Percentiles rank a stretch among this genome's conserved stretches.
Evolutionary conservation across 2,888 invertebrate species (phyloP).

Genomic region (Tipula lateralis): DNA sequence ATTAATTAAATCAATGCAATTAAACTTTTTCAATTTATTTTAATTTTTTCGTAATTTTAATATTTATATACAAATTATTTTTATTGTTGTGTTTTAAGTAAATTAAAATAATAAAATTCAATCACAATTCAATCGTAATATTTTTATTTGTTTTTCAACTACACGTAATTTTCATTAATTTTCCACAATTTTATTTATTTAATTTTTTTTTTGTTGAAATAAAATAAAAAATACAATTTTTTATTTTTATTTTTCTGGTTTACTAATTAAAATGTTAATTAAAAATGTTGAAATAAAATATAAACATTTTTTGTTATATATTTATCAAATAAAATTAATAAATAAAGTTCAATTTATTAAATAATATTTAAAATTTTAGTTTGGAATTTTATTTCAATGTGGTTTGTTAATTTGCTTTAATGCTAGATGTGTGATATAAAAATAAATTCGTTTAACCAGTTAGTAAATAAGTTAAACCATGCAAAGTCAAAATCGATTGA

Average conservation of each 20-base stretch:
- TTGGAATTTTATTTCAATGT: too few relatives aligned
- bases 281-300: not conserved
- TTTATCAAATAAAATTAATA: too few relatives aligned
- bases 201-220: not conserved
- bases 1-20: not conserved
- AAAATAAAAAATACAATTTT: not conserved
- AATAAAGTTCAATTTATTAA: too few relatives aligned
- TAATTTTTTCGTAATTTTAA: not conserved
- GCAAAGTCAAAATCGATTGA: too few relatives aligned
- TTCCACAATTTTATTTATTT: slow-evolving; percentile 3
- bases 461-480: too few relatives aligned
- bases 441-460: too few relatives aligned
- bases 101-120: not conserved
- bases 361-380: too few relatives aligned
- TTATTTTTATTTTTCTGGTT: not conserved
- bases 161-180: slow-evolving; percentile 24
- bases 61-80: not conserved
- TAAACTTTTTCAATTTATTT: slow-evolving; percentile 8
- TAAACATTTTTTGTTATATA: too few relatives aligned
- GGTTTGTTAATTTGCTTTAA: too few relatives aligned
- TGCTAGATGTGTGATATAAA: too few relatives aligned
- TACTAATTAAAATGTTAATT: slow-evolving; percentile 11
- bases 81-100: not conserved
- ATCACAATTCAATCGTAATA: slow-evolving; percentile 11
- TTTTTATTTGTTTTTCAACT: not conserved